Evolutionary conservation across 1,140 invertebrate genomes (phyloP).

Genomic region (Diorhabda sublineata): DNA sequence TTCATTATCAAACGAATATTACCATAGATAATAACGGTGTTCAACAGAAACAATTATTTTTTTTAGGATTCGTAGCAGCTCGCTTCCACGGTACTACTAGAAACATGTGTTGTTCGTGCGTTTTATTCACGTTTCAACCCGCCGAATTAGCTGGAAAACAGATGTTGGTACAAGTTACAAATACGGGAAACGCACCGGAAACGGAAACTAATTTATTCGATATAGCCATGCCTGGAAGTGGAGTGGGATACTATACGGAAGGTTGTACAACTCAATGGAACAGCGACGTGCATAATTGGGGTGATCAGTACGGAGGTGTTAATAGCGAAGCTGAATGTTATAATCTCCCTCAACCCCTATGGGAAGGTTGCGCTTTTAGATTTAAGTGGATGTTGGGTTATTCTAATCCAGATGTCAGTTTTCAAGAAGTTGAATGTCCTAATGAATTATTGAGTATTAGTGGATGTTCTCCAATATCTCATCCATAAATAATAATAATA

Average conservation of each 20-base stretch:
- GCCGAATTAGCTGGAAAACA: neutral
- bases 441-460: neutral
- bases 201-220: slow-evolving; percentile 16
- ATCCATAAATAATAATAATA: neutral
- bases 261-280: slow-evolving; percentile 11
- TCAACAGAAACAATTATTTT: too few species aligned
- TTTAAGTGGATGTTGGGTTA: slow-evolving; percentile 8
- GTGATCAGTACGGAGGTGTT: slow-evolving; percentile 14
- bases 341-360: slow-evolving; percentile 3
- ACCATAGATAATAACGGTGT: too few species aligned
- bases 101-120: slow-evolving; percentile 15
- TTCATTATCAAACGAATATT: too few species aligned
- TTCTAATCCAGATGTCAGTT: slow-evolving; percentile 12
- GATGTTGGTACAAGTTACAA: slow-evolving; percentile 9
- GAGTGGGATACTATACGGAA: slow-evolving; percentile 2
- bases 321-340: neutral
- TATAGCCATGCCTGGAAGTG: slow-evolving; percentile 18
- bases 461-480: slow-evolving; percentile 6
- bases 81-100: neutral
- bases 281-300: neutral
- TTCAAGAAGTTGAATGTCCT: slow-evolving; percentile 13
- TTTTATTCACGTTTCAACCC: slow-evolving; percentile 8
- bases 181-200: slow-evolving; percentile 5
- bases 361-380: slow-evolving; percentile 8
- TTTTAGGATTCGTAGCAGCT: neutral